Percentiles rank a stretch among this genome's conserved stretches.
Conservation (phyloP, 2,888 invertebrate species). For the Xestia xanthographa region DNA sequence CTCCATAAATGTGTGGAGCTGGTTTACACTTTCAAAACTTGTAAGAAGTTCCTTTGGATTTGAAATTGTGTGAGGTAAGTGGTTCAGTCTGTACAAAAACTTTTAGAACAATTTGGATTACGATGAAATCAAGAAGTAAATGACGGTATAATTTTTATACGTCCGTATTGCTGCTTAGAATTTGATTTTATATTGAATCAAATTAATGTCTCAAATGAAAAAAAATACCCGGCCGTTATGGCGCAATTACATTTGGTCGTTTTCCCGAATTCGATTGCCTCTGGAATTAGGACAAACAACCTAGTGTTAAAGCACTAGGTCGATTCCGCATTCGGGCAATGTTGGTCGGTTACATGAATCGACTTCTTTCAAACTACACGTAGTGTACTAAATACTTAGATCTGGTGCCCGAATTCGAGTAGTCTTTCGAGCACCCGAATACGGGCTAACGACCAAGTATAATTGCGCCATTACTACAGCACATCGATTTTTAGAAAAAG, state of each 20-base stretch:
- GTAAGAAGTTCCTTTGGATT: slow-evolving; percentile 4
- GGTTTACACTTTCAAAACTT: slow-evolving; percentile 35
- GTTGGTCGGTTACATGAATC: neutral
- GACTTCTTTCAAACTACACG: neutral
- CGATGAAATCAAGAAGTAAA: neutral
- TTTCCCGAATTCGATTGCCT: neutral
- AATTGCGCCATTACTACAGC: neutral
- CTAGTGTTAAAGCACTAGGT: neutral
- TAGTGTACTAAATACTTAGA: neutral
- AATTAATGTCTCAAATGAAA: neutral
- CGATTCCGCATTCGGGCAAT: neutral
- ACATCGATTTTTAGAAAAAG: neutral
- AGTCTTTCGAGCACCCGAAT: neutral
- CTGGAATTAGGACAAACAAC: neutral
- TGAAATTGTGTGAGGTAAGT: neutral
- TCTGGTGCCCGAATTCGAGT: neutral
- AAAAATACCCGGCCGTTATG: neutral
- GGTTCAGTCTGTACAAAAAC: neutral
- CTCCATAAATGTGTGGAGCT: neutral
- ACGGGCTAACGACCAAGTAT: neutral
- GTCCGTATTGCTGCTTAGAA: neutral
- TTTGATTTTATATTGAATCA: neutral
- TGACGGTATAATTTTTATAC: neutral
- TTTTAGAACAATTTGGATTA: neutral
- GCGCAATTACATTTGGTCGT: neutral